Percentiles rank a stretch among this genome's conserved stretches.
phyloP scores from a whole-genome alignment of 1,140 invertebrate species.

The Steinernema feltiae region DNA sequence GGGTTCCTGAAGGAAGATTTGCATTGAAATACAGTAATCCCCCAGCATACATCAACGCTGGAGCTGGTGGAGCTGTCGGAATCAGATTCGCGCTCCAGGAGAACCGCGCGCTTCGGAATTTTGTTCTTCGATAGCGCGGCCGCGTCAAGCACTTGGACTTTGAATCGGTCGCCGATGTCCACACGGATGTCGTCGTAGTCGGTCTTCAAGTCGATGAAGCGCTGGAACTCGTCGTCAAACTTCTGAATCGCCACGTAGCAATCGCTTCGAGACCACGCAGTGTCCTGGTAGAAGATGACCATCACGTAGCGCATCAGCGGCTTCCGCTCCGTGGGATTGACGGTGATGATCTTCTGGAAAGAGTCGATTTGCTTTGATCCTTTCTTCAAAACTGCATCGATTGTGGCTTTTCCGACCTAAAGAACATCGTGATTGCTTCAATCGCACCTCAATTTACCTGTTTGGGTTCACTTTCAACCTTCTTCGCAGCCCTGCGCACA shows the following conservation, averaged over 20 bases:
- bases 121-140: not conserved
- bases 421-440: too few species aligned
- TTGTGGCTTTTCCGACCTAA: too few species aligned
- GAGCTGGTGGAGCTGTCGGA: not conserved
- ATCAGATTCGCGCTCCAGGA: not conserved
- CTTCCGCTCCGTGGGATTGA: not conserved
- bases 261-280: not conserved
- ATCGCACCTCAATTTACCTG: too few species aligned
- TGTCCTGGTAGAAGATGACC: not conserved
- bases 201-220: not conserved
- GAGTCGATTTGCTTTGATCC: not conserved
- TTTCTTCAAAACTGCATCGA: not conserved
- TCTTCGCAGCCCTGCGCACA: not conserved
- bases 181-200: not conserved
- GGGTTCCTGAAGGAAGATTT: not conserved
- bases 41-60: not conserved
- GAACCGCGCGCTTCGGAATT: not conserved
- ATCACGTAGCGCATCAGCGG: not conserved
- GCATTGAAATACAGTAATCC: not conserved
- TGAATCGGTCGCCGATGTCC: not conserved
- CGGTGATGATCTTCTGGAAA: not conserved
- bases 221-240: not conserved
- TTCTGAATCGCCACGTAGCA: not conserved
- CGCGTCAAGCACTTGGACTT: not conserved
- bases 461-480: not conserved